Evolutionary conservation across 2,888 invertebrate genomes (phyloP), one percentile per base, ranked within the genome.

Genomic region (Oeneis ivallda): DNA sequence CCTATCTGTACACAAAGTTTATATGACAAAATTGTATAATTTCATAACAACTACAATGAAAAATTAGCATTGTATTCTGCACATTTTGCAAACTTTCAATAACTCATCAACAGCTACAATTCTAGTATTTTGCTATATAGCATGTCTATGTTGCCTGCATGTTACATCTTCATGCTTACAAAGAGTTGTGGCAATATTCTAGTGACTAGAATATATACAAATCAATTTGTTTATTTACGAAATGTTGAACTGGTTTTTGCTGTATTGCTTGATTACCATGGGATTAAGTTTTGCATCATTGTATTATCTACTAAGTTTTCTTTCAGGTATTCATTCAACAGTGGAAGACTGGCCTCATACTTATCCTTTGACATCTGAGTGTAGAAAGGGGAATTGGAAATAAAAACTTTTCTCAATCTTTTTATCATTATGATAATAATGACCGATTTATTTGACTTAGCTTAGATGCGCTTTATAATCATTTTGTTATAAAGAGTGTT

Each of bases 251-350:
- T 13, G n/a, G 32, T 8, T 54, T 37, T 54, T 37, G 37, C 15
- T 54, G 10, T n/a, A n/a, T 54, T 5, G 54, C 37, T 54, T 54
- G n/a, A 39, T 53, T 34, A n/a, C 13, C 7, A 50, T 50, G 13
- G 45, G 45, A 8, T 45, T 45, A 8, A 45, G 45, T 8, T 7
- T n/a, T 41, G 39, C 8, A 10, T 13, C 13, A n/a, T 13, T 52
- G 11, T n/a, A n/a, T n/a, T 52, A 11, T 54, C 15, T 54, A 54
- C 9, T 15, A 1, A 54, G 15, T 17, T 54, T 37, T 37, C 15
- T 54, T 54, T 37, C 54, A 54, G 54, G 37, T 54, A n/a, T 37
- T 17, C 13, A 6, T 32, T n/a, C 32, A 32, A 47, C 9, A 47
- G 15, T 47, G 47, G 17, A 47, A 3, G 47, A 15, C 15, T 2